Percentiles rank a stretch among this genome's conserved stretches.
Evolutionary conservation across 2,113 vertebrate species (phyloP).

Genomic region (Ovis canadensis): DNA sequence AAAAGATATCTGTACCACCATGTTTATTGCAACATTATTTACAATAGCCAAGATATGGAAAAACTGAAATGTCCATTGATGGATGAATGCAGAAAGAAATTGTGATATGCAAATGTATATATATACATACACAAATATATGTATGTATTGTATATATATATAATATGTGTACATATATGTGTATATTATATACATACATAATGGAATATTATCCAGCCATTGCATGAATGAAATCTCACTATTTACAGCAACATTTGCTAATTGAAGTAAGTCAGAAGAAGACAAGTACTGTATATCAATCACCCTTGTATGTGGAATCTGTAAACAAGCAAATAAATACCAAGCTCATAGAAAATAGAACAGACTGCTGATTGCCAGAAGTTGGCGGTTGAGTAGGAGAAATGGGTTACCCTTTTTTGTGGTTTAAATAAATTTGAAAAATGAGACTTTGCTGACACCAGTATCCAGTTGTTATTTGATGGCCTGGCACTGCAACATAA

Average conservation of each 20-base stretch:
- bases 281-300: background rate
- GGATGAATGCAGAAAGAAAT: background rate
- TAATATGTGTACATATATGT: background rate
- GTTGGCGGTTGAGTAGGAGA: background rate
- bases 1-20: background rate
- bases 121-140: background rate
- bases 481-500: background rate
- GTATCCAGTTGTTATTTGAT: background rate
- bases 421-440: background rate
- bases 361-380: background rate
- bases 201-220: background rate
- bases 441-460: background rate
- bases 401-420: background rate
- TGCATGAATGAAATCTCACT: background rate
- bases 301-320: background rate
- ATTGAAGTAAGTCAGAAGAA: background rate
- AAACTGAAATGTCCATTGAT: background rate
- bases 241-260: background rate
- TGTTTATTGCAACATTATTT: background rate
- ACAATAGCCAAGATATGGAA: background rate
- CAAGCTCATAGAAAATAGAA: background rate
- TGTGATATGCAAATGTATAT: background rate
- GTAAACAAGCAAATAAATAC: background rate
- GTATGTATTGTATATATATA: background rate
- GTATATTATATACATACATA: background rate